A percentile compares a stretch with the other conserved stretches of the same genome.
Evolutionary conservation across 2,888 invertebrate species (phyloP).

Genomic region (Epirrita christyi): DNA sequence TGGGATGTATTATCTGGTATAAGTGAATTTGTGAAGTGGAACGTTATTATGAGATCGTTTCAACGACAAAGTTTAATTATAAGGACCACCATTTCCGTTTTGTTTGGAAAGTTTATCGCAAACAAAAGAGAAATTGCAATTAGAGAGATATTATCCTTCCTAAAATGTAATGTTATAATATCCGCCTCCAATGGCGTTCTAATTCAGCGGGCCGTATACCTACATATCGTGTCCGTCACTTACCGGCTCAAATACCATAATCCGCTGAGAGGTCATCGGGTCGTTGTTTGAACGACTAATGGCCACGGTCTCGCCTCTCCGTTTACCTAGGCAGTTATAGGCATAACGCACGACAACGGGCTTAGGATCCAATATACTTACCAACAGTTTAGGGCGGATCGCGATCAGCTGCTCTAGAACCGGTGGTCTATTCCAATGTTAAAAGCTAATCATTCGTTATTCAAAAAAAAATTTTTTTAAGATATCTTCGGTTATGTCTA

Average conservation of each 20-base stretch:
- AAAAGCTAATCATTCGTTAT: too few species aligned
- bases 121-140: too few species aligned
- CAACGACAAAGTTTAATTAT: constrained; percentile 1
- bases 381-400: constrained; percentile 1
- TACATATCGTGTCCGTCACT: constrained; percentile 14
- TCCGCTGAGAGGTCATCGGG: constrained; percentile 40
- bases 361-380: constrained; percentile 10
- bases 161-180: too few species aligned
- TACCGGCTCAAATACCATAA: constrained; percentile 39
- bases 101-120: not conserved
- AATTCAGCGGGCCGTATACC: too few species aligned
- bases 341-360: constrained; percentile 26
- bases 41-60: constrained; percentile 1
- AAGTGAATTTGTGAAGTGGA: constrained; percentile 8
- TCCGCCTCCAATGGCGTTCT: too few species aligned
- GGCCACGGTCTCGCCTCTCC: constrained; percentile 37
- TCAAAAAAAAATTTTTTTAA: too few species aligned
- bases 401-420: not conserved
- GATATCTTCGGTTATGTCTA: too few species aligned
- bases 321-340: constrained; percentile 46
- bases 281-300: constrained; percentile 47
- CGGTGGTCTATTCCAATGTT: too few species aligned
- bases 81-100: not conserved
- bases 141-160: too few species aligned
- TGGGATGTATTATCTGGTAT: constrained; percentile 9